Base-by-base conservation (phyloP, 2,888 invertebrate species). In the Parasteatoda lunata region DNA sequence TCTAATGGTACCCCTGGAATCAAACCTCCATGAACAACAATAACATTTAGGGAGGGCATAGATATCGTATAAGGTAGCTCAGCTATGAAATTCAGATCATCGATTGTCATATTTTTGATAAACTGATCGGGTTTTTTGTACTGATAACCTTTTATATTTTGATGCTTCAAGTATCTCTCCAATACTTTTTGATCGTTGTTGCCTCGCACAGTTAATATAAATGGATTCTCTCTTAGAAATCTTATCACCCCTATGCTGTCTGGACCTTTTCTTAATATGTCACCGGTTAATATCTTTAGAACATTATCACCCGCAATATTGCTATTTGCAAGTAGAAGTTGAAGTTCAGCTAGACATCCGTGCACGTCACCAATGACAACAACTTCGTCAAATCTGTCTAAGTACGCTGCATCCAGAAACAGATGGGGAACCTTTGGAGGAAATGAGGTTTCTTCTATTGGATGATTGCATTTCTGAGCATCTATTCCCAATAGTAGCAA, bases 301-400 rank as follows among this genome's bases (percentile, higher is more conserved):
- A 90, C 82, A 13, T 87, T 80, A 0, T 89, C 86, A 8, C 84
- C 84, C 5, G 83, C 68, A 0, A 69, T 54, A 64, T 88, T 70
- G 5, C 90, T 90, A 51, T 89, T 76, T 5, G 89, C 70, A 8
- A 92, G 85, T 0, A 92, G 89, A 66, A 90, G 89, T 51, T 89
- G 65, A 51, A 92, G 88, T 89, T 92, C 92, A 54, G 91, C 91
- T 66, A 89, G 90, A 83, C 92, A 92, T 5, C 92, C 92, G 88
- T 92, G 92, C 0, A 92, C 90, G 83, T 92, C 92, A 5, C 92
- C 92, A 8, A 92, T 90, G 11, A 92, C 90, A 47, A 92, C 89
- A 30, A 92, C 89, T 48, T 90, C 89, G 59, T 90, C 89, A n/a
- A 83, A 90, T 6, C 49, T 13, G 8, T 76, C 49, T 7, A 76